These are phyloP conservation scores for Noctua fimbriata DNA, from an alignment of 2,888 invertebrate species.

Conservation along the genomic window DNA sequence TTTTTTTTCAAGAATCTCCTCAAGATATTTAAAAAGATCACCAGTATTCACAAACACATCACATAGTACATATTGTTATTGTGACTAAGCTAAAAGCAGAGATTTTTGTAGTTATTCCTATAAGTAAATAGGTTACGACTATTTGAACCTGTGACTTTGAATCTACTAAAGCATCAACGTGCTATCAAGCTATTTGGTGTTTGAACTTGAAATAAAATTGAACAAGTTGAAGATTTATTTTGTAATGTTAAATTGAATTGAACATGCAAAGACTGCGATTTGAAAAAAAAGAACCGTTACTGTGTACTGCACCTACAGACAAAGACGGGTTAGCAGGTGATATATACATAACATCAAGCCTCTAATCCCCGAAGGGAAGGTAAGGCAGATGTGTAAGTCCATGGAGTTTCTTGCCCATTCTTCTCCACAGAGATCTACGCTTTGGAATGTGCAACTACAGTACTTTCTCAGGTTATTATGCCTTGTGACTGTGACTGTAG, in stretches of 20 bases:
- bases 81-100: too few relatives aligned
- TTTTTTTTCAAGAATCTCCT: not conserved
- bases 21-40: not conserved
- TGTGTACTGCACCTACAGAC: too few relatives aligned
- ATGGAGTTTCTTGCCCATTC: too few relatives aligned
- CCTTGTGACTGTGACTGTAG: too few relatives aligned
- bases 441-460: too few relatives aligned
- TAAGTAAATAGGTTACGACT: constrained; percentile 16
- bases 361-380: too few relatives aligned
- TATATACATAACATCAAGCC: too few relatives aligned
- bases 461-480: too few relatives aligned
- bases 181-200: constrained; percentile 16
- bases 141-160: constrained; percentile 6
- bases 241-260: not conserved
- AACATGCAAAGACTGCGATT: constrained; percentile 27
- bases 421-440: too few relatives aligned
- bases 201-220: constrained; percentile 41
- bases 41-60: not conserved
- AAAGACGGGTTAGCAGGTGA: too few relatives aligned
- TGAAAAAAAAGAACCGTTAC: too few relatives aligned
- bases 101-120: not conserved
- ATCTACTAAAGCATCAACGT: constrained; percentile 27
- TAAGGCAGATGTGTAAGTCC: too few relatives aligned
- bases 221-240: constrained; percentile 21
- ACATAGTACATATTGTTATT: not conserved